Evolutionary conservation across 2,113 vertebrate genomes (phyloP).

Genomic region (Trochalopteron elliotii): DNA sequence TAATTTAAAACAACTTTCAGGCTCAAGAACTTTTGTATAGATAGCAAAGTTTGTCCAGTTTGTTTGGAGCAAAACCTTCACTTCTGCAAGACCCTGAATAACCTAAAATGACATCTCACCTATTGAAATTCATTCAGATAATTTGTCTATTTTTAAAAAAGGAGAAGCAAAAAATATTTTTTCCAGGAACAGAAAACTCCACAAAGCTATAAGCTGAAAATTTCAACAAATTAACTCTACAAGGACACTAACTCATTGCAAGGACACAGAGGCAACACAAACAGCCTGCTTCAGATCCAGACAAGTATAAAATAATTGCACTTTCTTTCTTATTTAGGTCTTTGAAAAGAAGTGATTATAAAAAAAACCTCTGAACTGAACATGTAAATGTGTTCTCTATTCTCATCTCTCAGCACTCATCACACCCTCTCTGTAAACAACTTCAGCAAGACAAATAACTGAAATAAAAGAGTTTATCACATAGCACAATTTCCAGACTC

Average conservation of each 20-base stretch:
- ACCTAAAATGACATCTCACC: background rate
- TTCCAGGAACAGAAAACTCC: background rate
- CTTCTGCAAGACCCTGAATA: background rate
- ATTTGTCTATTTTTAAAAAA: background rate
- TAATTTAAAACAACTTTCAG: background rate
- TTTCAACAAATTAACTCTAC: background rate
- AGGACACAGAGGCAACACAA: background rate
- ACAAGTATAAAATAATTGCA: background rate
- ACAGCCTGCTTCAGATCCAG: background rate
- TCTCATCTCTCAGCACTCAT: slow-evolving; percentile 9
- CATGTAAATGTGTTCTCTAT: background rate
- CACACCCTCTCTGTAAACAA: slow-evolving; percentile 53
- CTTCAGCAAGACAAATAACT: background rate
- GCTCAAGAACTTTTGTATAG: background rate
- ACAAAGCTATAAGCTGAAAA: background rate
- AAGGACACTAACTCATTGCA: background rate
- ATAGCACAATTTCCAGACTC: background rate
- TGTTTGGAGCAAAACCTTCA: background rate
- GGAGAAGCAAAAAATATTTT: background rate
- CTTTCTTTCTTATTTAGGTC: background rate
- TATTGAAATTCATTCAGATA: background rate
- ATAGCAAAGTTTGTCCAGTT: background rate
- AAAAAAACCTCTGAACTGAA: background rate
- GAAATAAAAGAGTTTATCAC: slow-evolving; percentile 1
- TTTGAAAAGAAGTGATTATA: background rate